Evolutionary conservation across 2,113 vertebrate genomes (phyloP), one percentile per base, ranked within the genome.

Genomic region (Bufo bufo): DNA sequence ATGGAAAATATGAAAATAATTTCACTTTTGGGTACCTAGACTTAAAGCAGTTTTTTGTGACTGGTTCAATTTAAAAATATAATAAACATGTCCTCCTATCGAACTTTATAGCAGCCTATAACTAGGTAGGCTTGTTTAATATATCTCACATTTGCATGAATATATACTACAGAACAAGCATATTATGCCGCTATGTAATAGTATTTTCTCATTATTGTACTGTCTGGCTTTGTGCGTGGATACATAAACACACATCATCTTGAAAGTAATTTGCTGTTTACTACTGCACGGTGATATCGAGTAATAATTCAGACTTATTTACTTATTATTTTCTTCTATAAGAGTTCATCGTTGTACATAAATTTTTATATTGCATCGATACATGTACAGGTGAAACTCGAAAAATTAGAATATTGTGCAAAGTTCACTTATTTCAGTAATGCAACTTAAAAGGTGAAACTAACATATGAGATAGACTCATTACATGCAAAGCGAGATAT

Each of bases 141-240:
- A 23, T 63, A 14, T 33, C 6, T 20, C 33, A 61, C 33, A 47
- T 69, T 23, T 50, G 10, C 43, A 83, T 83, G 17, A 83, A 69
- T 65, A 52, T 83, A 23, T 66, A 23, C 5, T 66, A 23, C 5
- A 50, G 13, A 83, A 83, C 43, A 66, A 50, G 2, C 20, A 52
- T 52, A 69, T 66, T 16, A 33, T 33, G 20, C 17, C 19, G 19
- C 19, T 52, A 3, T 69, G 81, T 52, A 69, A 47, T 23, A 82
- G 80, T n/a, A 52, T 83, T 83, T 83, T 83, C 81, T 83, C 63
- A 83, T 83, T 83, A 66, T 83, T 83, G 47, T 66, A 82, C 10
- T 65, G 61, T 82, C 43, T 79, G 19, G 61, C 45, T 82, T 66
- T 14, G 45, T 66, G 61, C 45, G 20, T 66, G 65, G 12, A 82